Percentiles rank a stretch among this genome's conserved stretches.
Evolutionary conservation across 2,797 vertebrate species (phyloP).

Genomic region (Syndactyla subalaris): DNA sequence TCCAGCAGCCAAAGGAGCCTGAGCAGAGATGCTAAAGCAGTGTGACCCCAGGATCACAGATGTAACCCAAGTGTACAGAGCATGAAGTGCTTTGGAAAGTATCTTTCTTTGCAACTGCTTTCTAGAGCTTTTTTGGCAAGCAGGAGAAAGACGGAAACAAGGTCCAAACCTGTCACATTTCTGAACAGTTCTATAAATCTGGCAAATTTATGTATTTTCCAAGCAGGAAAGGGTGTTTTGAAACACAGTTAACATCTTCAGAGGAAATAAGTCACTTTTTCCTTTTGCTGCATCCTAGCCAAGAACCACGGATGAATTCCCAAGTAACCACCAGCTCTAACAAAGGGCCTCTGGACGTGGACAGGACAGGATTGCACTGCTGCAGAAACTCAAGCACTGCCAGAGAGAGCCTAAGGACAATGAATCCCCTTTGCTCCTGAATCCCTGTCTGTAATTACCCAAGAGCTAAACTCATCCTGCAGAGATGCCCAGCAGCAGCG

Average conservation of each 20-base stretch:
- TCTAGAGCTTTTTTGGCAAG: background rate
- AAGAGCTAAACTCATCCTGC: background rate
- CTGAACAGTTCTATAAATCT: background rate
- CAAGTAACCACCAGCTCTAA: accelerated
- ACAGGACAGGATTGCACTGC: background rate
- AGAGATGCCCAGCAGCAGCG: background rate
- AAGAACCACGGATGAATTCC: accelerated
- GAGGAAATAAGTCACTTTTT: background rate
- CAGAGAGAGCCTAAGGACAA: background rate
- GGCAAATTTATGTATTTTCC: background rate
- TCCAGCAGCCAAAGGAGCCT: background rate
- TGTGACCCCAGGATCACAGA: background rate
- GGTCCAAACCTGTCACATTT: background rate
- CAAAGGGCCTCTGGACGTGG: background rate
- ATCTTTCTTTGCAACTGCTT: background rate
- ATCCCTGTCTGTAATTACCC: background rate
- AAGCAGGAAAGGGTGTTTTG: background rate
- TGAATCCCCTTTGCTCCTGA: background rate
- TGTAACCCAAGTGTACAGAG: background rate
- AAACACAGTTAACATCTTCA: background rate
- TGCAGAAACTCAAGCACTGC: background rate
- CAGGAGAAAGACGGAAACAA: background rate
- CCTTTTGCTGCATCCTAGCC: background rate
- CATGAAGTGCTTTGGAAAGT: background rate
- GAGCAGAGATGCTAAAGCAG: background rate